Conservation (phyloP, 2,113 vertebrate species). For the Calidris pygmaea region DNA sequence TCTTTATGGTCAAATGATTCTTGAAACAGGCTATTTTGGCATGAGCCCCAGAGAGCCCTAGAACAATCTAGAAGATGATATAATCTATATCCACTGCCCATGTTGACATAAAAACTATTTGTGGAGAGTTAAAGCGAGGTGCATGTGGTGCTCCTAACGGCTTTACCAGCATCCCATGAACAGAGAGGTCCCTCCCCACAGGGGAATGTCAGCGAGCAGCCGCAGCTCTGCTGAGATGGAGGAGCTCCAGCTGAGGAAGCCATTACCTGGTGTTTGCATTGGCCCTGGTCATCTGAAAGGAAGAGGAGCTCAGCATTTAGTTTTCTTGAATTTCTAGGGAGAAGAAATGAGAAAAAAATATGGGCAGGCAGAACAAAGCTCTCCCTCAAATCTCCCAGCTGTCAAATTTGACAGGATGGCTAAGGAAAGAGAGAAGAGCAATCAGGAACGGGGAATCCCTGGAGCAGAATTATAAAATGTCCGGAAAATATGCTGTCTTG, state of each 20-base stretch:
- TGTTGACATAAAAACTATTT: neutral
- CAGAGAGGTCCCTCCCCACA: rapidly evolving
- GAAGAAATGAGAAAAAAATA: slow-evolving; percentile 4
- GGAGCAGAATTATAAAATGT: neutral
- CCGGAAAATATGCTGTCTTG: neutral
- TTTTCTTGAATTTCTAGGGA: neutral
- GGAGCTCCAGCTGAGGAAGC: neutral
- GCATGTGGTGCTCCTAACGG: neutral
- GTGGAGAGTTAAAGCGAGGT: neutral
- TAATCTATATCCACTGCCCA: neutral
- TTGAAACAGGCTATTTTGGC: neutral
- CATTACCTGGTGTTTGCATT: neutral
- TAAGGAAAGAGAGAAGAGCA: neutral
- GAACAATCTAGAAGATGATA: neutral
- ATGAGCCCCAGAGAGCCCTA: neutral
- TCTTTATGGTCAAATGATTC: neutral
- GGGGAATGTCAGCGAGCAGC: neutral
- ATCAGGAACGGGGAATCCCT: neutral
- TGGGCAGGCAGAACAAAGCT: neutral
- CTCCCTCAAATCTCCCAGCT: neutral
- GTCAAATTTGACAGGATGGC: neutral
- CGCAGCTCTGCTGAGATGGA: neutral
- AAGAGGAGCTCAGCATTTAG: neutral
- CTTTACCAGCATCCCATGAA: neutral
- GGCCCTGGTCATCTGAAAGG: neutral